phyloP scores from a whole-genome alignment of 2,113 vertebrate genomes.

The Vulpes lagopus region DNA sequence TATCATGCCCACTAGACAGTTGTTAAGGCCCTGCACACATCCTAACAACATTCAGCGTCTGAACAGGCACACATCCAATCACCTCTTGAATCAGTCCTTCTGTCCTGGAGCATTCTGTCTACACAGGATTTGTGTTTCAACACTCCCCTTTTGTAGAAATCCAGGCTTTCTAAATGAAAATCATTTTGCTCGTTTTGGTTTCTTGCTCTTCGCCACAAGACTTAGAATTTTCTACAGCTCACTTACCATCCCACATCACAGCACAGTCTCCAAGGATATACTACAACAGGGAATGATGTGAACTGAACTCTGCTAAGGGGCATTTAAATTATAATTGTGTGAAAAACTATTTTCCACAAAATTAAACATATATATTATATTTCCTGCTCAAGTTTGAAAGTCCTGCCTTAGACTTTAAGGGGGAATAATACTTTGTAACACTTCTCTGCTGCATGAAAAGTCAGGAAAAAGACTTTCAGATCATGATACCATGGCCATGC shows the following conservation, averaged over 20 bases:
- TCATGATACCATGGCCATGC: neutral
- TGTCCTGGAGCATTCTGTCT: rapidly evolving
- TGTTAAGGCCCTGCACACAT: neutral
- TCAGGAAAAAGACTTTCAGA: neutral
- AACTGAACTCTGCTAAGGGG: neutral
- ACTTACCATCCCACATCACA: neutral
- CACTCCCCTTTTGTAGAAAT: neutral
- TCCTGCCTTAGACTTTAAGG: neutral
- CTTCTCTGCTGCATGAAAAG: neutral
- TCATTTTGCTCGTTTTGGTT: neutral
- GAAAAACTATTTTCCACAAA: neutral
- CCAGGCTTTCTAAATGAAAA: neutral
- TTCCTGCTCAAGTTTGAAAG: neutral
- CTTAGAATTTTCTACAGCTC: too few species aligned
- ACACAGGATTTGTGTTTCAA: rapidly evolving
- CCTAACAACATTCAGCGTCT: rapidly evolving
- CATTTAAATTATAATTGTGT: neutral
- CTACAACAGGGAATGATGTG: too few species aligned
- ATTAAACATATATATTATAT: neutral
- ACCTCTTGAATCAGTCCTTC: rapidly evolving
- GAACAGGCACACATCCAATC: rapidly evolving
- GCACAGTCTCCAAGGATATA: neutral
- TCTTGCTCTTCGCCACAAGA: neutral
- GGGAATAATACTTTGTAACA: neutral
- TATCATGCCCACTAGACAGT: neutral